A percentile compares a stretch with the other conserved stretches of the same genome.
phyloP scores from a whole-genome alignment of 2,797 vertebrate species.

The Gephyroberyx darwinii region DNA sequence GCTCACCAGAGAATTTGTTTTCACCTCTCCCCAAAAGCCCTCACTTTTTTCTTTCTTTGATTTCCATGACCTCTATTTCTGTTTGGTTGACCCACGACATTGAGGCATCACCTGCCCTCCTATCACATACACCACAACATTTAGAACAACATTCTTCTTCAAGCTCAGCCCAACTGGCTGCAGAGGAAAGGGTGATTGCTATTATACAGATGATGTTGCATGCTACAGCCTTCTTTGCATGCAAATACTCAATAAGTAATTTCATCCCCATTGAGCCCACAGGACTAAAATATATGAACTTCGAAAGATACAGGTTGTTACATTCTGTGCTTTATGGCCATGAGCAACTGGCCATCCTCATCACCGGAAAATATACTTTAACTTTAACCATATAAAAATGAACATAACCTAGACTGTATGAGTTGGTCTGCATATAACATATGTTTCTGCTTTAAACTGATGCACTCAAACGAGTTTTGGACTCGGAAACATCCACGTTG shows the following conservation, averaged over 20 bases:
- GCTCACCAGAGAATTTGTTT: slow-evolving; percentile 22
- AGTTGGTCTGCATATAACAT: neutral
- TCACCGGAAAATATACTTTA: slow-evolving; percentile 2
- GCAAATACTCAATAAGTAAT: neutral
- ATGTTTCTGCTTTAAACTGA: neutral
- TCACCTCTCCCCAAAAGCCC: slow-evolving; percentile 15
- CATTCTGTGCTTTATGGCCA: too few species aligned
- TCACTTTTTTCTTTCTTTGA: slow-evolving; percentile 5
- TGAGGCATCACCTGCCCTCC: slow-evolving; percentile 9
- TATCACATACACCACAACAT: neutral
- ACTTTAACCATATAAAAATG: neutral
- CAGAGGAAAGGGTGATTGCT: neutral
- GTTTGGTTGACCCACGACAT: slow-evolving; percentile 22
- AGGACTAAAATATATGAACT: too few species aligned
- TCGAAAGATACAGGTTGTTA: too few species aligned
- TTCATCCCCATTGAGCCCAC: neutral
- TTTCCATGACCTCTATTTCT: slow-evolving; percentile 22
- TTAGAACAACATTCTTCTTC: slow-evolving; percentile 12
- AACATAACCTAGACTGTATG: neutral
- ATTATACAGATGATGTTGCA: neutral
- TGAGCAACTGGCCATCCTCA: neutral
- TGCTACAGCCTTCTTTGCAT: neutral
- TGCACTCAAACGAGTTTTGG: neutral
- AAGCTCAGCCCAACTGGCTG: neutral
- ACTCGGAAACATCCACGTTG: neutral